Conservation (phyloP, 2,888 invertebrate genomes). For the Orchesella flavescens region DNA sequence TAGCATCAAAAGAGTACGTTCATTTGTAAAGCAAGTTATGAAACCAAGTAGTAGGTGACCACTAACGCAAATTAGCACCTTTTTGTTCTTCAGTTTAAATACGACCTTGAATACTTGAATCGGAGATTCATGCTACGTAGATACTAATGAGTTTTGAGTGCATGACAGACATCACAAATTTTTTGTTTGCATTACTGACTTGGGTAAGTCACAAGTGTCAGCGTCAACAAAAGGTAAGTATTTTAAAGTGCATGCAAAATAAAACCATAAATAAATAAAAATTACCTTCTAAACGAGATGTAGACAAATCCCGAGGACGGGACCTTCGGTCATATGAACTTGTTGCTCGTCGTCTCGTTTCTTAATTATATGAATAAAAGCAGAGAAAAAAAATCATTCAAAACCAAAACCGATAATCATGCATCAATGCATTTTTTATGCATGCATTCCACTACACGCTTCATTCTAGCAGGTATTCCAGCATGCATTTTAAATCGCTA, state of each 20-base stretch:
- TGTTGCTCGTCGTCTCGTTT: constrained; percentile 69
- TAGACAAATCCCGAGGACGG: constrained; percentile 70
- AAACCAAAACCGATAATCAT: constrained; percentile 42
- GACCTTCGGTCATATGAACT: constrained; percentile 70
- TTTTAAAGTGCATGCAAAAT: neutral
- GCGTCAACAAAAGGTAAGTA: neutral
- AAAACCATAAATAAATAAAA: neutral
- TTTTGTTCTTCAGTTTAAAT: neutral
- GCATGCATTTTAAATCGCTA: constrained; percentile 15
- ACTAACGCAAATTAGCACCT: neutral
- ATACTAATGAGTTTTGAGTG: no score
- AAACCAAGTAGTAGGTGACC: no score
- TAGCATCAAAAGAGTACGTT: no score
- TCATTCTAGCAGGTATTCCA: neutral
- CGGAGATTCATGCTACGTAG: neutral
- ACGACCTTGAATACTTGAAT: neutral
- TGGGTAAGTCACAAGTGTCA: neutral
- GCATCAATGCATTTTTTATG: constrained; percentile 20
- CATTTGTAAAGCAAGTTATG: no score
- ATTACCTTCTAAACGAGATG: constrained; percentile 72
- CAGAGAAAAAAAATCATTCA: constrained; percentile 38
- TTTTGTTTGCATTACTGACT: no score
- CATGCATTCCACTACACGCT: constrained; percentile 32
- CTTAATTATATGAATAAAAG: constrained; percentile 60
- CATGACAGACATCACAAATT: no score